Evolutionary conservation across 2,888 invertebrate genomes (phyloP).

Genomic region (Luperina testacea): DNA sequence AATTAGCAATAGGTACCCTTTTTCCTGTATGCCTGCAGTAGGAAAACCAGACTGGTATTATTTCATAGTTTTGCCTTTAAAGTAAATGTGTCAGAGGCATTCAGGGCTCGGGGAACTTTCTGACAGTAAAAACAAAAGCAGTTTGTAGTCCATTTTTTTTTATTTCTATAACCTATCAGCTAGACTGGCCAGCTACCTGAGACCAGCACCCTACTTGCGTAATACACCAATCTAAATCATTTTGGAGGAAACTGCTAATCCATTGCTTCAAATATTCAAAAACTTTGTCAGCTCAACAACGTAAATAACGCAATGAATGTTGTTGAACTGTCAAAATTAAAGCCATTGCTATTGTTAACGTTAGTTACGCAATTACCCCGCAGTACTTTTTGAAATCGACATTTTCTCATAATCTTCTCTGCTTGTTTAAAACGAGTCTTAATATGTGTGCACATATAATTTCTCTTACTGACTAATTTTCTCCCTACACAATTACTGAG

Average conservation of each 20-base stretch:
- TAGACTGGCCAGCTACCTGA: not conserved
- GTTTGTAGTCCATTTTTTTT: not conserved
- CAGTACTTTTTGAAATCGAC: not conserved
- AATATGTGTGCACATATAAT: not conserved
- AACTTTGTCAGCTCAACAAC: too few relatives aligned
- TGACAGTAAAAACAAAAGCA: not conserved
- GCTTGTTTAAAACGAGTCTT: not conserved
- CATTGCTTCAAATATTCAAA: too few relatives aligned
- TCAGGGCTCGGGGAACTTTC: not conserved
- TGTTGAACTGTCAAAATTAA: too few relatives aligned
- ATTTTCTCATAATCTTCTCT: not conserved
- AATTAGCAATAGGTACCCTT: not conserved
- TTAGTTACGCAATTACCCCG: too few relatives aligned
- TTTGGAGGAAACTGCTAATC: too few relatives aligned
- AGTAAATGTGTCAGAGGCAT: not conserved
- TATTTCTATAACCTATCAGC: not conserved
- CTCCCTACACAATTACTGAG: conserved; percentile 22
- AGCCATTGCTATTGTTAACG: too few relatives aligned
- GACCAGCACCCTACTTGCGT: not conserved
- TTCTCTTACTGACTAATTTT: conserved; percentile 19
- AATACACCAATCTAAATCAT: too few relatives aligned
- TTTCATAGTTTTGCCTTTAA: not conserved
- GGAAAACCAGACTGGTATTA: not conserved
- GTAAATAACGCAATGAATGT: too few relatives aligned
- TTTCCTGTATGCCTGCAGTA: not conserved